Base-by-base conservation (phyloP, 1,140 invertebrate species). In the Diorhabda elongata region DNA sequence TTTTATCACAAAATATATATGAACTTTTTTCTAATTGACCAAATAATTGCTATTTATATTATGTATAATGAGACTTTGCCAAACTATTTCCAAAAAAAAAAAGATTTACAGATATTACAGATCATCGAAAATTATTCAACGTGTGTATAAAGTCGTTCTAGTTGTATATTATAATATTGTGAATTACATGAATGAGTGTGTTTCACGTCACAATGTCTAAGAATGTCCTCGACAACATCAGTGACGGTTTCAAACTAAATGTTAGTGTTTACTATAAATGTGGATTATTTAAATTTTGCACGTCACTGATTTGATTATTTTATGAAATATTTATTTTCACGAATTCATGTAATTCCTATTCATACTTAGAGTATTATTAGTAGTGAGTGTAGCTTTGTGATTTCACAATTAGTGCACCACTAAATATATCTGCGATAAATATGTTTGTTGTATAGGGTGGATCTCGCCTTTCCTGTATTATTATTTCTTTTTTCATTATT, bases 71-170 rank as follows among this genome's bases (percentile, higher is more conserved):
- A 44, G 43, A 44, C 42, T 26, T 41, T 8, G 41, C 44, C n/a
- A 47, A 52, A 11, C 6, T 6, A 52, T n/a, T 42, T 11, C 8
- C 44, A 11, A n/a, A 8, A 6, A n/a, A 6, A 52, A 52, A 52
- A 52, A 52, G 45, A 52, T 52, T 52, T 26, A 9, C 8, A 62
- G 44, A 56, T 44, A 60, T 41, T 42, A 41, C 58, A n/a, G 44
- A 8, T 42, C 64, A 58, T 58, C 57, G 41, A 63, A 47, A 47
- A 59, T n/a, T 44, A 63, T 71, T 52, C 65, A 69, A 71, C 64
- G 69, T 77, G 69, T 76, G 74, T 77, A 75, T 77, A 77, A 77
- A 77, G 71, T 74, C 69, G 73, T 52, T 77, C 71, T 69, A 71
- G 73, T 67, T 61, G 67, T 75, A 74, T 77, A 76, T 72, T 72